Conservation (phyloP, 2,888 invertebrate species). For the Parnassius mnemosyne region DNA sequence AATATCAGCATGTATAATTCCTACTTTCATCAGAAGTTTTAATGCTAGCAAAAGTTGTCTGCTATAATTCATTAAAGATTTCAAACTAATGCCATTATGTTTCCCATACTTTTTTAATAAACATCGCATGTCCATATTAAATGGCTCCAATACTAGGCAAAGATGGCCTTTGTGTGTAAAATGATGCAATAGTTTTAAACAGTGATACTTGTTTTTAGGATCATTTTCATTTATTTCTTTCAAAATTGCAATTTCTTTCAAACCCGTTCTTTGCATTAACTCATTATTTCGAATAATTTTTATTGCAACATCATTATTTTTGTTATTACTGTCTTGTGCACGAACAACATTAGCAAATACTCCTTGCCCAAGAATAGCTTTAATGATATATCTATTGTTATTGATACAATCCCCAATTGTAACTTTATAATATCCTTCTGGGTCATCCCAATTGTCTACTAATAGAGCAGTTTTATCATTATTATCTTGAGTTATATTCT, state of each 20-base stretch:
- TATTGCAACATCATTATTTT: constrained; percentile 94
- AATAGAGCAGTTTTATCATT: constrained; percentile 89
- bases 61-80: constrained; percentile 97
- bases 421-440: constrained; percentile 98
- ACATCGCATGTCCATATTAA: constrained; percentile 94
- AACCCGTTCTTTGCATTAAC: constrained; percentile 98
- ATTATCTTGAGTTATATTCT: constrained; percentile 46
- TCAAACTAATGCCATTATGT: constrained; percentile 96
- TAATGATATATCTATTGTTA: constrained; percentile 92
- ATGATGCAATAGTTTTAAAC: constrained; percentile 90
- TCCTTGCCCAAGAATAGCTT: constrained; percentile 98
- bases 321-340: constrained; percentile 91
- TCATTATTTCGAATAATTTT: constrained; percentile 99
- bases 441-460: constrained; percentile 99
- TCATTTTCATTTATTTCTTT: constrained; percentile 97
- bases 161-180: constrained; percentile 99
- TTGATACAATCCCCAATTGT: constrained; percentile 93
- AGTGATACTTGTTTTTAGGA: constrained; percentile 97
- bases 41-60: constrained; percentile 96
- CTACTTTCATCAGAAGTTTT: constrained; percentile 94
- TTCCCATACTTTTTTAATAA: constrained; percentile 97
- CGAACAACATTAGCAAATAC: constrained; percentile 98
- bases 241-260: constrained; percentile 96
- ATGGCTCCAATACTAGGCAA: constrained; percentile 98
- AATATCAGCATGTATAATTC: constrained; percentile 98